Conservation (phyloP, 2,888 invertebrate genomes). For the Drosophila kanekoi region DNA sequence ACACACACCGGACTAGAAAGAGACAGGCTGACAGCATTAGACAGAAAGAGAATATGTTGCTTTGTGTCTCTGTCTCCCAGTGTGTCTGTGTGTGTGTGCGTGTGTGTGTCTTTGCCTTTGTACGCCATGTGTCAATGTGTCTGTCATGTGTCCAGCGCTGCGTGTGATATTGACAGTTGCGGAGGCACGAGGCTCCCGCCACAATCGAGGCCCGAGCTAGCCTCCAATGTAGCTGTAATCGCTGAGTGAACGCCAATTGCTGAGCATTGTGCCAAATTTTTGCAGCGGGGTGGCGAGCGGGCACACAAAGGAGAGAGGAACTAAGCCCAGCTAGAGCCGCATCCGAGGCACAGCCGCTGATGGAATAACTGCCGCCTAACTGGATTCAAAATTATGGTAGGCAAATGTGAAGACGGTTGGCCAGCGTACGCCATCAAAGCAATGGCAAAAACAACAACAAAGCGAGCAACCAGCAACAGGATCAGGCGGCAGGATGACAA, state of each 20-base stretch:
- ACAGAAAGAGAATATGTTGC: conserved; percentile 18
- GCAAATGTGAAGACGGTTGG: conserved; percentile 58
- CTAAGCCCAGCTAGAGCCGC: conserved; percentile 14
- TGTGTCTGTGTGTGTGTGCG: conserved; percentile 15
- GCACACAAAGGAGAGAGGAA: not conserved
- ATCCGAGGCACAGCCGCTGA: conserved; percentile 12
- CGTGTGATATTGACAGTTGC: conserved; percentile 80
- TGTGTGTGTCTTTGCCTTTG: conserved; percentile 63
- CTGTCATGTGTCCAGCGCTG: conserved; percentile 76
- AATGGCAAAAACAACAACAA: conserved; percentile 11
- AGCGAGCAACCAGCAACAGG: conserved; percentile 21
- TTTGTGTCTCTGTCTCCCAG: conserved; percentile 12
- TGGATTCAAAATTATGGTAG: conserved; percentile 65
- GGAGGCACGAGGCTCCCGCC: not conserved
- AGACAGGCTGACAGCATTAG: conserved; percentile 28
- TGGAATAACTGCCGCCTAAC: conserved; percentile 41
- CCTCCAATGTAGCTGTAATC: conserved; percentile 27
- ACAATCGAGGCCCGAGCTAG: no score
- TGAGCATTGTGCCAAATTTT: conserved; percentile 53
- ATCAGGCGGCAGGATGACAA: conserved; percentile 59
- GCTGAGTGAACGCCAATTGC: conserved; percentile 52
- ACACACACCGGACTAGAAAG: conserved; percentile 22
- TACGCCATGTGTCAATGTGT: conserved; percentile 76
- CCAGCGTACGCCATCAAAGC: conserved; percentile 24
- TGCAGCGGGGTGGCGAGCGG: conserved; percentile 3